Percentiles rank a stretch among this genome's conserved stretches.
Evolutionary conservation across 2,113 vertebrate genomes (phyloP).

Genomic region (Myodes glareolus): DNA sequence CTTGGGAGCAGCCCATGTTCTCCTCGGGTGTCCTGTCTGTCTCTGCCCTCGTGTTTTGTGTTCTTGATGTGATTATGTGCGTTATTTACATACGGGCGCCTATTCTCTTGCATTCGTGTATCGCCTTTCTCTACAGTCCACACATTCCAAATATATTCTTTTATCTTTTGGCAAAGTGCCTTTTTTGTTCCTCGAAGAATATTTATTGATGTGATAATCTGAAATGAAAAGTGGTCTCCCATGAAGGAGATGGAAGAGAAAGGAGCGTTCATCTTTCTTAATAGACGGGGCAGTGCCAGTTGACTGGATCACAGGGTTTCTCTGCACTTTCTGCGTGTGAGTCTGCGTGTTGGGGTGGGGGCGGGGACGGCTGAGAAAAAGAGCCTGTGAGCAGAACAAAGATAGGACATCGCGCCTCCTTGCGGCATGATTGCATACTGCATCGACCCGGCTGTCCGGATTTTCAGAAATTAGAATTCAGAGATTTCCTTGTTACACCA

Average conservation of each 20-base stretch:
- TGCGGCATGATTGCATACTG: slow-evolving; percentile 53
- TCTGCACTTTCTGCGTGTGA: slow-evolving; percentile 69
- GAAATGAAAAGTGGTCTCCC: slow-evolving; percentile 81
- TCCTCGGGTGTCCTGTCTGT: neutral
- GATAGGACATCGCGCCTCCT: slow-evolving; percentile 80
- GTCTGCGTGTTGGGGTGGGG: slow-evolving; percentile 4
- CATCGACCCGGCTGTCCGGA: neutral
- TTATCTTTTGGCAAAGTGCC: slow-evolving; percentile 74
- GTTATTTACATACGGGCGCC: slow-evolving; percentile 69
- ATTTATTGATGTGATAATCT: slow-evolving; percentile 79
- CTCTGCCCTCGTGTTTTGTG: slow-evolving; percentile 4
- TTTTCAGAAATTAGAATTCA: neutral
- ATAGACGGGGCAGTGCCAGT: slow-evolving; percentile 80
- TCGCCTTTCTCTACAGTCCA: slow-evolving; percentile 61
- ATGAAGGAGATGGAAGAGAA: slow-evolving; percentile 79
- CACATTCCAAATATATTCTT: slow-evolving; percentile 44
- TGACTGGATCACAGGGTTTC: slow-evolving; percentile 81
- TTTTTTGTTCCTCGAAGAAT: slow-evolving; percentile 70
- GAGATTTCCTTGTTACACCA: neutral
- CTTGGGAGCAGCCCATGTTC: slow-evolving; percentile 3
- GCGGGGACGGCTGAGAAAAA: neutral
- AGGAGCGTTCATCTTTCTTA: slow-evolving; percentile 81
- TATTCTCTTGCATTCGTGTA: slow-evolving; percentile 48
- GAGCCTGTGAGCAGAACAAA: slow-evolving; percentile 62
- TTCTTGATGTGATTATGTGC: slow-evolving; percentile 55